These are phyloP conservation scores for Scortum barcoo DNA, from an alignment of 2,113 vertebrate species.

Conservation along the genomic window DNA sequence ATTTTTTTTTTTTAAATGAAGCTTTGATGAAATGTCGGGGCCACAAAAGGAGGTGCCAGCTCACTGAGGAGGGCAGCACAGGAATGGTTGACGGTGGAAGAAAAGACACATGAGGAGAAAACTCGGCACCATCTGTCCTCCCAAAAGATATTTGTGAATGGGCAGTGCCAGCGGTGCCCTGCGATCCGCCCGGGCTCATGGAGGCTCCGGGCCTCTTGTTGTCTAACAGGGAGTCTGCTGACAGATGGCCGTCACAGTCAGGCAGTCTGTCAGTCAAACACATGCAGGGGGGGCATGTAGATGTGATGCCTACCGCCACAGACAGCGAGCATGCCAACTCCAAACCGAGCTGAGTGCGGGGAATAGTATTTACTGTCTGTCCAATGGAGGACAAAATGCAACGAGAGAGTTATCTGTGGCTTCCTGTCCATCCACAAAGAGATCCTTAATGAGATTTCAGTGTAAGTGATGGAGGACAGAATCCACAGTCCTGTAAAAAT, in stretches of 20 bases:
- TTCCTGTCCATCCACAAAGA: no score
- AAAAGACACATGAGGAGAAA: constrained; percentile 63
- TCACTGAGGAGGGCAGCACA: constrained; percentile 46
- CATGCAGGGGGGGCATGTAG: constrained; percentile 37
- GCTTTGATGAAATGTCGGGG: constrained; percentile 60
- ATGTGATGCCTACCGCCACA: constrained; percentile 20
- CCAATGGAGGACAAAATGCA: no score
- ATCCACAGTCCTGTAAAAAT: no score
- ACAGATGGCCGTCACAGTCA: constrained; percentile 80
- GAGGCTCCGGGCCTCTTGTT: constrained; percentile 52
- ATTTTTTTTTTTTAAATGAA: constrained; percentile 48
- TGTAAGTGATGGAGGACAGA: no score
- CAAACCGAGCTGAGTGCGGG: neutral
- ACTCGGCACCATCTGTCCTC: constrained; percentile 75
- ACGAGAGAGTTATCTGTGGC: no score
- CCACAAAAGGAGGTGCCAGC: constrained; percentile 68
- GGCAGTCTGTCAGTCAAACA: constrained; percentile 64
- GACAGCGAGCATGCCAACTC: neutral
- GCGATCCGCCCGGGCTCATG: constrained; percentile 25
- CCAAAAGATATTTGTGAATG: constrained; percentile 66
- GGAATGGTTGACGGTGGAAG: constrained; percentile 43
- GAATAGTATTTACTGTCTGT: constrained; percentile 2
- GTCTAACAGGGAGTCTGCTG: constrained; percentile 59
- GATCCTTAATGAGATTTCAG: no score
- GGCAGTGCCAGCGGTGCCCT: constrained; percentile 52